Evolutionary conservation across 2,113 vertebrate species (phyloP), one percentile per base, ranked within the genome.

Genomic region (Anthoscopus minutus): DNA sequence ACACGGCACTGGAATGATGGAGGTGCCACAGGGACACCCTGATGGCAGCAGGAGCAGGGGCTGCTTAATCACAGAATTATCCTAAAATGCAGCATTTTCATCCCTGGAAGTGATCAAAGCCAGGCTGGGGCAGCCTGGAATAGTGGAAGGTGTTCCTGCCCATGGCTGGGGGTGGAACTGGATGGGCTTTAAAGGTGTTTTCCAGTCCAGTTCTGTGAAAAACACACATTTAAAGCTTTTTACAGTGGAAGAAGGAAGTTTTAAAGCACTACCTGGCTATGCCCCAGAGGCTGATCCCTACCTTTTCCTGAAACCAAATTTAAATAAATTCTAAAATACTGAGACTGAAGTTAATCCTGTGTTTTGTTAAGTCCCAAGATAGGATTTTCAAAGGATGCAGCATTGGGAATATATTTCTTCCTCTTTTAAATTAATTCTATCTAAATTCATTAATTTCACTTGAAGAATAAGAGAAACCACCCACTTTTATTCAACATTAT

Each of bases 1-100:
- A 7, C 22, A 2, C 27, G 0, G 6, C 3, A 3, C 6, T 1
- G 7, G 42, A 11, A 15, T 0, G 35, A 5, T 2, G 18, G 2
- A 0, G 30, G 45, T 1, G 14, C 27, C 51, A 7, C 47, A 7
- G n/a, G 64, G 53, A 53, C 66, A 13, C 45, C 17, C 54, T 30
- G 42, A 35, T 35, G 54, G 60, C 28, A 20, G 37, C 23, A 4
- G 60, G 28, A 16, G 35, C 16, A 4, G 50, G 66, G 2, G 22
- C 10, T 14, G 4, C 22, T 14, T 3, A 2, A 35, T 21, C 25
- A 2, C 11, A 2, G 38, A 58, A 25, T 38, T 62, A 8, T 19
- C 69, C 74, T 11, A 6, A 3, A 51, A 35, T 10, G 0, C 3
- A 44, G 11, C 14, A 5, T 44, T 71, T 18, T 28, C 50, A 79